A percentile compares a stretch with the other conserved stretches of the same genome.
Conservation (phyloP, 1,140 invertebrate genomes). For the Drosophila prosaltans region DNA sequence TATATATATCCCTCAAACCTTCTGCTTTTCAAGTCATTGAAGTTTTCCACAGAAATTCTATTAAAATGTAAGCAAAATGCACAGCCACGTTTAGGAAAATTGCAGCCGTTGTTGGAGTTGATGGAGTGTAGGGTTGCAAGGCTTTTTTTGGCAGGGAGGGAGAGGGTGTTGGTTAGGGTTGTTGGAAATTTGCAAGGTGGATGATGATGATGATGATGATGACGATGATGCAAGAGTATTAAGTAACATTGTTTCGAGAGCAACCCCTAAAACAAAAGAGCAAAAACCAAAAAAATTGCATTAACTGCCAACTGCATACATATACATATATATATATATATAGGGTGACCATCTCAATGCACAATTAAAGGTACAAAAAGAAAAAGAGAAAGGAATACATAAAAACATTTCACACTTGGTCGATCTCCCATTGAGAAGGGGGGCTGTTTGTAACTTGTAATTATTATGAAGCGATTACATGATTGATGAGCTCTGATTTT, state of each 20-base stretch:
- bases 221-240: conserved; percentile 64
- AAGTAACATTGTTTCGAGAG: conserved; percentile 46
- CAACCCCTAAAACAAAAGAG: conserved; percentile 68
- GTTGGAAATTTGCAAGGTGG: conserved; percentile 73
- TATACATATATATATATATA: conserved; percentile 5
- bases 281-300: conserved; percentile 65
- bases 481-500: conserved; percentile 57
- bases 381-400: conserved; percentile 22
- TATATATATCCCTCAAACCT: background rate
- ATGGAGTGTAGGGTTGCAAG: conserved; percentile 9
- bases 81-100: conserved; percentile 20
- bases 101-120: conserved; percentile 39
- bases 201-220: conserved; percentile 28
- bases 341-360: conserved; percentile 38
- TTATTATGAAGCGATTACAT: conserved; percentile 60
- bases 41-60: conserved; percentile 15
- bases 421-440: conserved; percentile 8
- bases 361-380: conserved; percentile 58
- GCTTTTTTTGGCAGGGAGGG: background rate
- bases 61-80: conserved; percentile 20
- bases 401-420: conserved; percentile 61
- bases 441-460: conserved; percentile 35
- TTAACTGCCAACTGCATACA: conserved; percentile 51
- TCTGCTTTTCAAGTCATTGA: conserved; percentile 54
- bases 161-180: conserved; percentile 35